Base-by-base conservation (phyloP, 2,797 vertebrate species). In the Gymnoscopelus microlampas region DNA sequence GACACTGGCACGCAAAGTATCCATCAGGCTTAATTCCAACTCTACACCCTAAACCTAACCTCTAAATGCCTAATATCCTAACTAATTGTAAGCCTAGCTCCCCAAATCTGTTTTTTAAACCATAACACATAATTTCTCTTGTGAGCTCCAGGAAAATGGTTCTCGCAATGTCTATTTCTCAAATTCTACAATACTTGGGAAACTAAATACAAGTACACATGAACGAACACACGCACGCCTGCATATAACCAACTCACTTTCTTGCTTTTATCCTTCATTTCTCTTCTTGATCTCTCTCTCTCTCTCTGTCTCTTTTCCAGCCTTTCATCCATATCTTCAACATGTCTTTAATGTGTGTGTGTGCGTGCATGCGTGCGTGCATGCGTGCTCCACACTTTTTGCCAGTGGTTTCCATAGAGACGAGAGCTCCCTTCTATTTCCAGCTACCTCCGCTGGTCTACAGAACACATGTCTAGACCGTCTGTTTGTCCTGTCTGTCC, bases 401-500 rank as follows among this genome's bases (percentile, higher is more conserved):
- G 79, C 83, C 86, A 70, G 70, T 61, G 77, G 91, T 92, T 91
- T 90, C 91, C 91, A 92, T 92, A 85, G 91, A 87, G 88, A 92
- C 90, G 64, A 87, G 81, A 80, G 79, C 88, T 90, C 81, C 85
- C 69, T n/a, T 90, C 89, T 91, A 90, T 91, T 92, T 91, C 79
- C 5, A 86, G 89, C 88, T 66, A 71, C 87, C 85, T 88, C 86
- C 81, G 83, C 85, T 85, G 74, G 85, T 87, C 80, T 80, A 53
- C 49, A 23, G 29, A 75, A 65, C 64, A 78, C 79, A 84, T 35
- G 83, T 91, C 89, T 89, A 88, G 88, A 88, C 87, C 84, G 66
- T 57, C 60, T 55, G 39, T 44, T 8, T 44, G 8, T 44, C 19
- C 39, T 44, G 39, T 44, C 39, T 44, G 39, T 44, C 39, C 19